Evolutionary conservation across 2,797 vertebrate species (phyloP).

Genomic region (Gymnodraco acuticeps): DNA sequence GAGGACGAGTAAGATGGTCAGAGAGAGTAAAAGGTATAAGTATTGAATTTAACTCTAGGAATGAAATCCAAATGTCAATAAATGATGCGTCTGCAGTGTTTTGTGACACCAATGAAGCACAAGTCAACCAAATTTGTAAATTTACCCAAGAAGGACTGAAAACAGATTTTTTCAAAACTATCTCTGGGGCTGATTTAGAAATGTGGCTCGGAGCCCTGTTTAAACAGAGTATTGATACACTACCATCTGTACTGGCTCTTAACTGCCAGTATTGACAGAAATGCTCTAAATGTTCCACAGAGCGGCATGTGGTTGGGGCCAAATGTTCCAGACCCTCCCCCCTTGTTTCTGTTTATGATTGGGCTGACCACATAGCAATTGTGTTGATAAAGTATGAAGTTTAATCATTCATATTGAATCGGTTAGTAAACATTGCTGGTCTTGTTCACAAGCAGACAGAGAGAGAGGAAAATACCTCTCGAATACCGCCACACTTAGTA

Average conservation of each 20-base stretch:
- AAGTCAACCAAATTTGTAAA: constrained; percentile 38
- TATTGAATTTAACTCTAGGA: constrained; percentile 23
- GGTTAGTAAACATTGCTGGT: constrained; percentile 27
- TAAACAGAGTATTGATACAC: constrained; percentile 68
- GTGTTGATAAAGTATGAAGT: constrained; percentile 68
- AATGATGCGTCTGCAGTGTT: constrained; percentile 28
- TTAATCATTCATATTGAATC: constrained; percentile 62
- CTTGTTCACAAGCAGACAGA: constrained; percentile 41
- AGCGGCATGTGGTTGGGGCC: constrained; percentile 53
- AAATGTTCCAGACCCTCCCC: constrained; percentile 51
- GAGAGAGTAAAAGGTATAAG: constrained; percentile 15
- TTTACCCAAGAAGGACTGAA: constrained; percentile 39
- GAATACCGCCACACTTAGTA: constrained; percentile 59
- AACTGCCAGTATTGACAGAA: constrained; percentile 63
- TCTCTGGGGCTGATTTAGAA: constrained; percentile 60
- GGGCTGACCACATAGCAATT: constrained; percentile 40
- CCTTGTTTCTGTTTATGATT: constrained; percentile 34
- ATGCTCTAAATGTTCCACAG: constrained; percentile 54
- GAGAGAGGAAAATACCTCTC: constrained; percentile 50
- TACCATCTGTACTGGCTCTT: constrained; percentile 68
- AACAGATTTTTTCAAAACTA: constrained; percentile 50
- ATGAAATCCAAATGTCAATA: constrained; percentile 36
- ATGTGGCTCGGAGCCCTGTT: constrained; percentile 60
- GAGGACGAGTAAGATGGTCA: constrained; percentile 23
- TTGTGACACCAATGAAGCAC: constrained; percentile 15